These are phyloP conservation scores for Rhinoptilus africanus DNA, from an alignment of 2,113 vertebrate species.

Conservation along the genomic window DNA sequence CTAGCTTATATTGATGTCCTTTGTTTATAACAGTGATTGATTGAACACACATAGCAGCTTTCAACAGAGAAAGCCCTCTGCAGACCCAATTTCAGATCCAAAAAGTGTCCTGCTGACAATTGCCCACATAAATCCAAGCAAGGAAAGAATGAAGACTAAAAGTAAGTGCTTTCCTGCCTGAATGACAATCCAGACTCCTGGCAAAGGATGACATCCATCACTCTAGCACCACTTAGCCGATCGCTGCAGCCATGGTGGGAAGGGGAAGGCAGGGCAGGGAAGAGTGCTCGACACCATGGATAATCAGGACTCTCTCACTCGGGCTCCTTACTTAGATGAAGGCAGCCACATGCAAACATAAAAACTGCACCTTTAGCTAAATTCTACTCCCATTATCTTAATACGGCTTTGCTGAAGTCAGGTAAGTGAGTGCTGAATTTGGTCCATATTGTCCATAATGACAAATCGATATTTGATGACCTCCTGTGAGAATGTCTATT, in stretches of 20 bases:
- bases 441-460: background rate
- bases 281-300: rapidly evolving
- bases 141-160: constrained; percentile 3
- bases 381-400: background rate
- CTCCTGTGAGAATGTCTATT: background rate
- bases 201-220: constrained; percentile 10
- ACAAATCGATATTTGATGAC: background rate
- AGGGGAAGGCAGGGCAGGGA: background rate
- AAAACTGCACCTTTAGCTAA: background rate
- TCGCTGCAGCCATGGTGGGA: background rate
- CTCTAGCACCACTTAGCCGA: background rate
- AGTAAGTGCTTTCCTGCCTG: background rate
- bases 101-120: background rate
- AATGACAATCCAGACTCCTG: background rate
- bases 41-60: background rate
- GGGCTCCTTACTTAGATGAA: background rate
- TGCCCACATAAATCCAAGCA: constrained; percentile 22
- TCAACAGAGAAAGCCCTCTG: background rate
- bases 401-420: background rate
- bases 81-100: background rate
- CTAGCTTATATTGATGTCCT: background rate
- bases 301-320: background rate
- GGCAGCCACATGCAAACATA: background rate
- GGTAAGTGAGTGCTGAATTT: background rate
- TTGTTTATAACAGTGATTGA: background rate